Base-by-base conservation (phyloP, 2,888 invertebrate species). In the Philaethria dido region DNA sequence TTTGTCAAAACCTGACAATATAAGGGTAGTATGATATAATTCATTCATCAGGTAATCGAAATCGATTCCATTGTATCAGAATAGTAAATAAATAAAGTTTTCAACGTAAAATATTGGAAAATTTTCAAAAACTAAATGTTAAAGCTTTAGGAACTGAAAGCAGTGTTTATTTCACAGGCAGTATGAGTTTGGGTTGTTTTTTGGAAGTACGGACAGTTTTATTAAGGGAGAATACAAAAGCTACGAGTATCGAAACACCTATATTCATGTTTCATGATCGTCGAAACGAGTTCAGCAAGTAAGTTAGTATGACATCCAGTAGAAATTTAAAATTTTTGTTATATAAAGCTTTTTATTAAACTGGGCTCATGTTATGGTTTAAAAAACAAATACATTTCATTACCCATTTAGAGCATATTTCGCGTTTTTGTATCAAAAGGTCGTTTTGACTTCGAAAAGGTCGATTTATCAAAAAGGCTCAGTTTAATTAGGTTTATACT, bases 161-260 rank as follows among this genome's bases (percentile, higher is more conserved):
- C 57, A 22, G 57, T 47, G 44, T 60, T 47, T 60, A 60, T 60
- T 60, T 45, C 29, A 29, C 60, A 60, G 60, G 60, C 60, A 45
- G 45, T 29, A 60, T 45, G 33, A 60, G 60, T 33, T 60, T 18
- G 0, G 29, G 16, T 60, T 44, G 44, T 44, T 45, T 45, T 60
- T 45, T 16, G 45, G 14, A 45, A 47, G 45, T 60, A 47, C 60
- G 39, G 57, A 57, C 42, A 57, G 42, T 42, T 60, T 60, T 44
- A 60, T 60, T 29, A 60, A 47, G 29, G 60, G 60, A n/a, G 47
- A 60, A 47, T 45, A 47, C 60, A 47, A 60, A 33, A 60, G 47
- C 8, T 47, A 18, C 60, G 13, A 18, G 45, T 14, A 45, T 33
- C 45, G 45, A 18, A 45, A 47, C 18, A 60, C 45, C 29, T 60